Conservation (phyloP, 2,888 invertebrate species). For the Apamea sordens region DNA sequence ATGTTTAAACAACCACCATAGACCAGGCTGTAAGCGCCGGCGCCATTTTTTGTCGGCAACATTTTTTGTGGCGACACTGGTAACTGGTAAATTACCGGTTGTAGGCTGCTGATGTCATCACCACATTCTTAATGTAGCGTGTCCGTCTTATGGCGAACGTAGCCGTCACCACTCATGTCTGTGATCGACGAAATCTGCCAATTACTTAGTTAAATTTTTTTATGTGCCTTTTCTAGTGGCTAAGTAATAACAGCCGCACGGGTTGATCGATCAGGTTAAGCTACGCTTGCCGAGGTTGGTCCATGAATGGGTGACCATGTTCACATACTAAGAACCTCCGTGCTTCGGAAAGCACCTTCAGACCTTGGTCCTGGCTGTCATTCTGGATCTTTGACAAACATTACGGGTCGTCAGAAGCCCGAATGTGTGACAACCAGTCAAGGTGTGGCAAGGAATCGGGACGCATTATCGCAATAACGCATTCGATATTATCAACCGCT, state of each 20-base stretch:
- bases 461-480: too few species aligned
- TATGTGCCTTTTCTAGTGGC: too few species aligned
- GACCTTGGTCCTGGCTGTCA: neutral
- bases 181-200: neutral
- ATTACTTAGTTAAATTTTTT: neutral
- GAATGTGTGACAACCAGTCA: too few species aligned
- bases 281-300: too few species aligned
- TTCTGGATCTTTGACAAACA: too few species aligned
- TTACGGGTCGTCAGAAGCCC: too few species aligned
- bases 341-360: neutral
- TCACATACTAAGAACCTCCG: neutral
- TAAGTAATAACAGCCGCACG: neutral
- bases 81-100: slow-evolving; percentile 43
- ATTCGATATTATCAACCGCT: too few species aligned
- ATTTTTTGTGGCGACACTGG: slow-evolving; percentile 20
- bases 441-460: too few species aligned
- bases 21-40: slow-evolving; percentile 43
- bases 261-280: neutral
- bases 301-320: too few species aligned
- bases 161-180: slow-evolving; percentile 25
- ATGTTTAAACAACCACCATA: slow-evolving; percentile 20
- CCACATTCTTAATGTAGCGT: slow-evolving; percentile 11
- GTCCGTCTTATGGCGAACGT: neutral
- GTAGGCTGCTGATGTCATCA: slow-evolving; percentile 42
- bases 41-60: slow-evolving; percentile 44